Base-by-base conservation (phyloP, 2,888 invertebrate species). In the Cantharis rufa region DNA sequence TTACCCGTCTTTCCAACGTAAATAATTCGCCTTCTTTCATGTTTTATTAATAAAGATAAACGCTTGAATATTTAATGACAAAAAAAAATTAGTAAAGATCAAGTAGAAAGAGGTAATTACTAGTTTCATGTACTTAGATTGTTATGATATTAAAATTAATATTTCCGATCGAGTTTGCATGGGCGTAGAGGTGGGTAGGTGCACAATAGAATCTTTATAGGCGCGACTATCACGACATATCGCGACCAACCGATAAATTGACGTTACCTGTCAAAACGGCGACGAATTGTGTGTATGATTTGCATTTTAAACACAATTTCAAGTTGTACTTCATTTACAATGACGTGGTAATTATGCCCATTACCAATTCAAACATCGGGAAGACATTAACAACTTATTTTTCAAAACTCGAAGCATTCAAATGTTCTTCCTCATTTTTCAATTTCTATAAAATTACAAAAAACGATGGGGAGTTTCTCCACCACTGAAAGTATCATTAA, bases 181-280 rank as follows among this genome's bases (percentile, higher is more conserved):
- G 77, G 77, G 74, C 71, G 77, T 66, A 62, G 70, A 71, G 69
- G 70, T 70, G 48, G 74, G 74, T 74, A 68, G 72, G 72, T 76
- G 62, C 62, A 76, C 76, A 76, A 76, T 71, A 71, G 76, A 72
- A 69, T 71, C 32, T 66, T 24, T n/a, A 69, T 48, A 76, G 76
- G 76, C 48, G 76, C 72, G 76, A 76, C 76, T 69, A 66, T 76
- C 76, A 76, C 76, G 76, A 76, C 76, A 72, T 75, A 63, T 75
- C 70, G 75, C 75, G 68, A 70, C 70, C 66, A 27, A 62, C 70
- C 75, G 75, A 75, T 71, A 66, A 71, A 73, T 69, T 73, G 73
- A 73, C 72, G 32, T 69, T 73, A 73, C 73, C 32, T 68, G 61
- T 72, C 72, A 68, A 72, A 72, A 69, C 32, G 66, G 48, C 72